phyloP scores from a whole-genome alignment of 2,797 vertebrate genomes.

The Catamblyrhynchus diadema region DNA sequence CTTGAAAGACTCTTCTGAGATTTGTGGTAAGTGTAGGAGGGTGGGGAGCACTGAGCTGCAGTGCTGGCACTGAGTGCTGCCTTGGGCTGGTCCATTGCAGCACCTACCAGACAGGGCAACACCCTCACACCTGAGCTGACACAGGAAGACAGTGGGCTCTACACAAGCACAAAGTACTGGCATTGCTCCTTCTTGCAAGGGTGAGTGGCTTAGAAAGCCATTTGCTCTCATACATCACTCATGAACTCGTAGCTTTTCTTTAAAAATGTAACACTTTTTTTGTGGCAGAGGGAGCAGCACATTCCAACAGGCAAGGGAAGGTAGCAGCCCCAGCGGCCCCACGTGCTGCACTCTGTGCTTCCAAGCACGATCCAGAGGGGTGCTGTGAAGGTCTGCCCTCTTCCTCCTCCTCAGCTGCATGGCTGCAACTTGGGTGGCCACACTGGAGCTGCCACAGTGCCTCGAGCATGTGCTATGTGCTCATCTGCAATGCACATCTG shows the following conservation, averaged over 20 bases:
- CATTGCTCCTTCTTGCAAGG: not conserved
- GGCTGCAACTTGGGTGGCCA: not conserved
- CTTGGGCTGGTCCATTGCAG: not conserved
- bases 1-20: not conserved
- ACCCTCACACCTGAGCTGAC: not conserved
- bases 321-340: not conserved
- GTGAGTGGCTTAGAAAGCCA: not conserved
- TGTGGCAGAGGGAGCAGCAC: not conserved
- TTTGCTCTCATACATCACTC: not conserved
- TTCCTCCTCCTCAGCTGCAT: not conserved
- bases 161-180: not conserved
- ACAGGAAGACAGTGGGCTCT: accelerated
- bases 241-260: not conserved
- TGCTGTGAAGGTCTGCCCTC: not conserved
- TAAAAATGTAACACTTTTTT: not conserved
- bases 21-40: not conserved
- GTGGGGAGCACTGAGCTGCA: accelerated
- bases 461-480: not conserved
- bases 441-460: not conserved
- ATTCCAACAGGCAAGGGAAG: not conserved
- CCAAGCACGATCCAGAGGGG: not conserved
- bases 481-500: not conserved
- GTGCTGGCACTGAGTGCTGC: accelerated
- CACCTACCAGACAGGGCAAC: accelerated
- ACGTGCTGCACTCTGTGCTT: accelerated